Percentiles rank a stretch among this genome's conserved stretches.
Conservation (phyloP, 2,888 invertebrate species). For the Ormyrus labotus region DNA sequence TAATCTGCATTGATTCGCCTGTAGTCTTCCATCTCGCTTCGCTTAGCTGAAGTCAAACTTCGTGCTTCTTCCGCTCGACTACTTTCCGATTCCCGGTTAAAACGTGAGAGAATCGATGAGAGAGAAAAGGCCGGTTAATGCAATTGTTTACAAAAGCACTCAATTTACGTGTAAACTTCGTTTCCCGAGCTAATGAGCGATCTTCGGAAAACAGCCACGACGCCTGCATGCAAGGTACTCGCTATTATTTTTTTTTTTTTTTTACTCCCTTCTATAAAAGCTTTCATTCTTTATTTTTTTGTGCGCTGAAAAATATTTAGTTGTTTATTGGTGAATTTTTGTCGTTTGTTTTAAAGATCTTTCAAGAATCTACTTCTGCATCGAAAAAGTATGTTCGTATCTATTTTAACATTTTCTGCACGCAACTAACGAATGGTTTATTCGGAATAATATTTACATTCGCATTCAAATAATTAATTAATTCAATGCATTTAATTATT, state of each 20-base stretch:
- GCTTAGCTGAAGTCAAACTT: constrained; percentile 35
- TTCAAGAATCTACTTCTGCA: no score
- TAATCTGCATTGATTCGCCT: constrained; percentile 45
- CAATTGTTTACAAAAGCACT: constrained; percentile 52
- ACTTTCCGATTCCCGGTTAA: constrained; percentile 39
- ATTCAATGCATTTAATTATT: no score
- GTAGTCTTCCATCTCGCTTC: constrained; percentile 18
- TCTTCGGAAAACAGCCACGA: constrained; percentile 28
- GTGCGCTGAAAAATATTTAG: neutral
- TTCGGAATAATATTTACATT: no score
- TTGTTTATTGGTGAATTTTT: no score
- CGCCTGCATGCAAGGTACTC: neutral
- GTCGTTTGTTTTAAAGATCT: no score
- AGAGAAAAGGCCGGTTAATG: constrained; percentile 31
- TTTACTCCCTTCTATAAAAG: neutral
- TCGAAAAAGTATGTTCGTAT: no score
- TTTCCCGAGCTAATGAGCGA: constrained; percentile 14
- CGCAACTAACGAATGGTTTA: no score
- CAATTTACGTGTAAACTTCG: constrained; percentile 22
- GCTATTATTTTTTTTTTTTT: no score
- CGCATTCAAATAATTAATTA: no score
- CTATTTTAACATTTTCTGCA: no score
- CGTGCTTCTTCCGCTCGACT: constrained; percentile 43
- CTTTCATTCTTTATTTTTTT: neutral
- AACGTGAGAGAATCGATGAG: neutral